Conservation (phyloP, 2,888 invertebrate species). For the Oscheius myriophilus region DNA sequence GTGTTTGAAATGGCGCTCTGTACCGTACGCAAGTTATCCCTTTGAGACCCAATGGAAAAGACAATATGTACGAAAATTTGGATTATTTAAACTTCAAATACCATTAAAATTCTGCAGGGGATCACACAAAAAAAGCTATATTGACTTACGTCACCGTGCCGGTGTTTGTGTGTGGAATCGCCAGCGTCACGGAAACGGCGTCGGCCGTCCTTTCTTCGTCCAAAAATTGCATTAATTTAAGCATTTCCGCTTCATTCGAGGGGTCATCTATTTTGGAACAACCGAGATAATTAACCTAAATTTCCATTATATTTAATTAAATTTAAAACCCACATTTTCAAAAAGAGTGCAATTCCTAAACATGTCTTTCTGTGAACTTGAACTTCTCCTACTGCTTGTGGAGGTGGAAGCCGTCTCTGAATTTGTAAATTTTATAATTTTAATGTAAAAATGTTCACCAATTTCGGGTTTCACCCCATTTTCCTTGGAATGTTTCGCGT, state of each 20-base stretch:
- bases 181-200: slow-evolving; percentile 85
- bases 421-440: not conserved
- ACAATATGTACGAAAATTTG: not conserved
- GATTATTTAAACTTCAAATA: not conserved
- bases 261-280: slow-evolving; percentile 66
- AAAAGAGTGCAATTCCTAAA: slow-evolving; percentile 30
- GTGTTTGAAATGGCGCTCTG: not conserved
- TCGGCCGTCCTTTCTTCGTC: slow-evolving; percentile 79
- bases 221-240: slow-evolving; percentile 72
- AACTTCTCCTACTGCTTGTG: slow-evolving; percentile 17
- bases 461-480: slow-evolving; percentile 1
- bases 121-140: not conserved
- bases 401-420: slow-evolving; percentile 1
- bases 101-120: too few species aligned
- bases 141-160: slow-evolving; percentile 88
- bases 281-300: slow-evolving; percentile 49
- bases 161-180: slow-evolving; percentile 90
- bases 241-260: slow-evolving; percentile 62
- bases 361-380: slow-evolving; percentile 18
- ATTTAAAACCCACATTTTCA: slow-evolving; percentile 28
- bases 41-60: not conserved
- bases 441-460: not conserved
- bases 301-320: not conserved
- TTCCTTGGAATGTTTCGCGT: slow-evolving; percentile 4
- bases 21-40: too few species aligned